Evolutionary conservation across 2,888 invertebrate species (phyloP).

Genomic region (Tortricodes alternella): DNA sequence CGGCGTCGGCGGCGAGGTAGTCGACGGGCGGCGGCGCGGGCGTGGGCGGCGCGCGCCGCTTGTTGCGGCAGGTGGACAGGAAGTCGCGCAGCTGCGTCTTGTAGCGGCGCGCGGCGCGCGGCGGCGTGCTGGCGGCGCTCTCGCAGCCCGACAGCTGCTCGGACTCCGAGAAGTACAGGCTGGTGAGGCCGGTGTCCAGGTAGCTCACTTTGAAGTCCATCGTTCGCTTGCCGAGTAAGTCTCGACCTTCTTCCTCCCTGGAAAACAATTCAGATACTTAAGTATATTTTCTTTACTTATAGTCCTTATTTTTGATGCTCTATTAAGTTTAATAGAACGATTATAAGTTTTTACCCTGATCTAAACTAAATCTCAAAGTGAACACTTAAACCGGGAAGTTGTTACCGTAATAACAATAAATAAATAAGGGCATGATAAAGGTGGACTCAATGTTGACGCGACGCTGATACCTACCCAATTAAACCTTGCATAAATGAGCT

Average conservation of each 20-base stretch:
- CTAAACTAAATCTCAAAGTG: too few species aligned
- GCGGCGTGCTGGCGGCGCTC: constrained; percentile 86
- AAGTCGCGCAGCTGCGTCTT: constrained; percentile 97
- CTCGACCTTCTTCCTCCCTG: constrained; percentile 99
- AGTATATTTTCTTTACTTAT: too few species aligned
- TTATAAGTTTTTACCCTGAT: too few species aligned
- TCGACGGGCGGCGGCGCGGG: constrained; percentile 86
- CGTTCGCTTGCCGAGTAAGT: constrained; percentile 97
- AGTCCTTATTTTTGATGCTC: too few species aligned
- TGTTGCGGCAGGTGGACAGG: constrained; percentile 94
- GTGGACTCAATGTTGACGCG: too few species aligned
- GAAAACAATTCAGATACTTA: too few species aligned
- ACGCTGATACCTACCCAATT: too few species aligned
- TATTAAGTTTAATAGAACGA: too few species aligned
- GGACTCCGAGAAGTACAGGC: constrained; percentile 93
- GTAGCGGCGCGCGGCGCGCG: constrained; percentile 93
- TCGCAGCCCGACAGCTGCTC: constrained; percentile 88
- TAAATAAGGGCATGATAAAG: too few species aligned
- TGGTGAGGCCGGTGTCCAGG: constrained; percentile 95
- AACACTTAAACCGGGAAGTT: too few species aligned
- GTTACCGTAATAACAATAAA: too few species aligned
- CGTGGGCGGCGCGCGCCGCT: constrained; percentile 84
- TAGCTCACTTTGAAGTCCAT: constrained; percentile 99
- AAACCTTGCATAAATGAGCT: too few species aligned
- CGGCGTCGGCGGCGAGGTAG: constrained; percentile 86